phyloP scores from a whole-genome alignment of 2,113 vertebrate genomes.

The Numenius arquata region DNA sequence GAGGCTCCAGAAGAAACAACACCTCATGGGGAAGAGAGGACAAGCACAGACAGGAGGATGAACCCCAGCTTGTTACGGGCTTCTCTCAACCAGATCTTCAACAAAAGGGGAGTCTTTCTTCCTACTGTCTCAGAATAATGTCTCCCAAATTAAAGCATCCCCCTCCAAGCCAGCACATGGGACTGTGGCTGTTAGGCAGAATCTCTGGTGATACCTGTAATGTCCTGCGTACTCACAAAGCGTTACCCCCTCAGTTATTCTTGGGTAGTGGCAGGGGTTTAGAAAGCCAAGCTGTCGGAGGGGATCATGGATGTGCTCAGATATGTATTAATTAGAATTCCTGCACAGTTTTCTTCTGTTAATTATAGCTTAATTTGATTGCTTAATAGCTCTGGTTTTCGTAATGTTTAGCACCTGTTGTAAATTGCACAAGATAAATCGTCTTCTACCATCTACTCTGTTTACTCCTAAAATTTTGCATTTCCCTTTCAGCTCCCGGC shows the following conservation, averaged over 20 bases:
- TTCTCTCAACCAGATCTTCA: background rate
- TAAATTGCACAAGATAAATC: slow-evolving; percentile 83
- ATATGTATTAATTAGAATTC: slow-evolving; percentile 85
- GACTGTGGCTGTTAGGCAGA: background rate
- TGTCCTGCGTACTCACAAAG: slow-evolving; percentile 20
- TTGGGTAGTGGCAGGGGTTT: slow-evolving; percentile 12
- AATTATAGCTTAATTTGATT: slow-evolving; percentile 87
- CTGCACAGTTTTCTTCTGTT: slow-evolving; percentile 82
- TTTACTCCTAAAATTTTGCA: slow-evolving; percentile 75
- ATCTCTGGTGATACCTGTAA: background rate
- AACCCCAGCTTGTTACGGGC: accelerated
- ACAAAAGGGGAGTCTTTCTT: background rate
- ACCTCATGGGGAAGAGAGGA: background rate
- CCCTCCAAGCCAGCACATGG: background rate
- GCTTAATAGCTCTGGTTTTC: slow-evolving; percentile 83
- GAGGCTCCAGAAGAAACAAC: background rate
- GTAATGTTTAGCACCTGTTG: slow-evolving; percentile 86
- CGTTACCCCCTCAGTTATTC: background rate
- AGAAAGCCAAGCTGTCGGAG: slow-evolving; percentile 61
- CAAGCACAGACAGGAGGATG: background rate
- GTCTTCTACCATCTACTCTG: slow-evolving; percentile 70
- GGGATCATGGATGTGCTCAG: slow-evolving; percentile 72
- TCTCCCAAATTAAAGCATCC: background rate
- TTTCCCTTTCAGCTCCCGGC: slow-evolving; percentile 62
- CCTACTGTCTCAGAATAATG: background rate